Conservation (phyloP, 53 echinoderm and acorn worm species). For the Astropecten irregularis region DNA sequence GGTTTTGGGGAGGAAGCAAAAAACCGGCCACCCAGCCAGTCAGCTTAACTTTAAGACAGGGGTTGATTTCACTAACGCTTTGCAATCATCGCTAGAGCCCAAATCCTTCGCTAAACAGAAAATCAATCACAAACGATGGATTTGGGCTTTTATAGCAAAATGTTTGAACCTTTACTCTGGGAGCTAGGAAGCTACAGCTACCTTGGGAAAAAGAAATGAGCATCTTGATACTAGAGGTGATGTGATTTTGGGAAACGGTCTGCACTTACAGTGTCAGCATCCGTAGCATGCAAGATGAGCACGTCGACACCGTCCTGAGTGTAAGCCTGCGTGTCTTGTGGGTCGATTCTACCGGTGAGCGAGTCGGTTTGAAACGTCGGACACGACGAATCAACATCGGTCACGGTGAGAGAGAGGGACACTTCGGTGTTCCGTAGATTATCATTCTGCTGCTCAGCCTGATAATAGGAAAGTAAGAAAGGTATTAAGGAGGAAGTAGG, state of each 20-base stretch:
- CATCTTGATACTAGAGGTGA: background rate
- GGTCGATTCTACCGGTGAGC: constrained; percentile 30
- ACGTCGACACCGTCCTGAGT: background rate
- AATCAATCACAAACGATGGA: too few species aligned
- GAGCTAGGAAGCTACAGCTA: too few species aligned
- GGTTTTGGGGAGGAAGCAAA: too few species aligned
- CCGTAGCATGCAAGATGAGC: background rate
- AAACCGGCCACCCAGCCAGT: too few species aligned
- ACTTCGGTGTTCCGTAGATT: background rate
- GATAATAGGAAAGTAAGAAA: background rate
- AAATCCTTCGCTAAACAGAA: too few species aligned
- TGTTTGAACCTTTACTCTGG: too few species aligned
- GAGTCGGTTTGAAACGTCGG: background rate
- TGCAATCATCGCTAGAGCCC: too few species aligned
- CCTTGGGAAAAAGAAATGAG: background rate
- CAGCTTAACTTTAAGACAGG: too few species aligned
- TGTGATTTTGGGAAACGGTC: too few species aligned
- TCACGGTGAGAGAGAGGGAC: background rate
- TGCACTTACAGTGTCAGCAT: constrained; percentile 9
- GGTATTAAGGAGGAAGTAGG: background rate
- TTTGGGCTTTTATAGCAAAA: too few species aligned
- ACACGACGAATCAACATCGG: background rate
- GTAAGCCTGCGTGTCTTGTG: background rate
- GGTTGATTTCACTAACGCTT: too few species aligned
- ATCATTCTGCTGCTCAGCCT: constrained; percentile 23